Conservation (phyloP, 2,888 invertebrate species). For the Papilio gigon region DNA sequence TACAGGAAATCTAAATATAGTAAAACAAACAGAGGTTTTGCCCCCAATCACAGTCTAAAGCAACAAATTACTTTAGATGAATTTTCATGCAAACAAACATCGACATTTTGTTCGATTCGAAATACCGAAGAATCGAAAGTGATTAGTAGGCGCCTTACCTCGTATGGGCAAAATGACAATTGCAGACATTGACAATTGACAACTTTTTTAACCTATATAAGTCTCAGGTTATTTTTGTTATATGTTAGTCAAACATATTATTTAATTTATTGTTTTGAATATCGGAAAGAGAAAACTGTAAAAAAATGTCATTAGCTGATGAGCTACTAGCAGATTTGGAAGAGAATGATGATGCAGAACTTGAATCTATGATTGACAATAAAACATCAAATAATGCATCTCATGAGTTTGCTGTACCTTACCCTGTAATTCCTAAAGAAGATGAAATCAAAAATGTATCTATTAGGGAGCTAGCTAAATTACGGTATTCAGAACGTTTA, state of each 20-base stretch:
- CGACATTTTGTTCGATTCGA: too few species aligned
- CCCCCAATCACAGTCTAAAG: too few species aligned
- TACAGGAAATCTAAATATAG: too few species aligned
- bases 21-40: too few species aligned
- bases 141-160: background rate
- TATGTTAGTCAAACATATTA: background rate
- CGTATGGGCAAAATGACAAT: too few species aligned
- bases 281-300: background rate
- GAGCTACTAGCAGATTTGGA: constrained; percentile 98
- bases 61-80: too few species aligned
- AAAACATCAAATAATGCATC: constrained; percentile 69
- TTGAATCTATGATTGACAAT: constrained; percentile 83
- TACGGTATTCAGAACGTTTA: constrained; percentile 91
- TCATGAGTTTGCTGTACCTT: constrained; percentile 73
- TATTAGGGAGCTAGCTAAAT: constrained; percentile 93
- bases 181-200: background rate
- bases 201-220: background rate
- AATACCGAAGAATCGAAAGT: background rate
- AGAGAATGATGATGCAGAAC: constrained; percentile 90
- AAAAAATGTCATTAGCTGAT: constrained; percentile 97
- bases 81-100: too few species aligned
- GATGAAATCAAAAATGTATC: constrained; percentile 87
- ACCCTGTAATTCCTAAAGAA: constrained; percentile 79
- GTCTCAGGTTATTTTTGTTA: background rate
- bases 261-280: background rate